phyloP scores from a whole-genome alignment of 2,797 vertebrate genomes.

The Echiichthys vipera region DNA sequence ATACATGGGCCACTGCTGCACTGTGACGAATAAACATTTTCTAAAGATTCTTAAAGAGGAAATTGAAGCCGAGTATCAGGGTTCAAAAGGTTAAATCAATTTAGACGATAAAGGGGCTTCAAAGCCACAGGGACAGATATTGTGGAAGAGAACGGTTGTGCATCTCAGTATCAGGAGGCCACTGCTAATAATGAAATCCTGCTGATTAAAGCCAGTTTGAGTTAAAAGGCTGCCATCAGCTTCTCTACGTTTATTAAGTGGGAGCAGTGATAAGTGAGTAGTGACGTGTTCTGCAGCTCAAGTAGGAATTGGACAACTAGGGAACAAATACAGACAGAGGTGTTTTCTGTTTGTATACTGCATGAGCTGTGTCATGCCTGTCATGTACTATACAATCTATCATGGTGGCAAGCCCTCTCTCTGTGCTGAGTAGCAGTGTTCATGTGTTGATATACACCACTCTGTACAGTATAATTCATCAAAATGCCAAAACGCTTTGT shows the following conservation, averaged over 20 bases:
- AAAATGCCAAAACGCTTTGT: not conserved
- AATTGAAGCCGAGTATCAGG: not conserved
- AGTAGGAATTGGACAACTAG: constrained; percentile 26
- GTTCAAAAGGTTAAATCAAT: constrained; percentile 38
- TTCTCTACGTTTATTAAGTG: constrained; percentile 7
- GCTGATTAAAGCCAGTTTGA: constrained; percentile 26
- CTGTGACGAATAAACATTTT: not conserved
- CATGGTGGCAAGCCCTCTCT: not conserved
- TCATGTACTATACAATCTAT: not conserved
- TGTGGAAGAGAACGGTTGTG: not conserved
- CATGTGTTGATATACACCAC: not conserved
- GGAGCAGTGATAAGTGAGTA: not conserved
- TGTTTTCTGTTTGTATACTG: not conserved
- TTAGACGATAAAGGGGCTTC: constrained; percentile 23
- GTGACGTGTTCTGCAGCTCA: constrained; percentile 7
- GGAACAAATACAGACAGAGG: not conserved
- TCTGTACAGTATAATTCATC: not conserved
- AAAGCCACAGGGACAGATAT: not conserved
- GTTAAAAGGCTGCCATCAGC: constrained; percentile 37
- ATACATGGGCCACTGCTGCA: too few species aligned
- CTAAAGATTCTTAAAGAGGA: not conserved
- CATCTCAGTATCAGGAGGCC: constrained; percentile 10
- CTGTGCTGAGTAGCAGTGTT: not conserved
- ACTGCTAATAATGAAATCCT: constrained; percentile 22
- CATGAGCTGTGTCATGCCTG: not conserved